Conservation (phyloP, 2,888 invertebrate genomes). For the Gasteruption jaculator region DNA sequence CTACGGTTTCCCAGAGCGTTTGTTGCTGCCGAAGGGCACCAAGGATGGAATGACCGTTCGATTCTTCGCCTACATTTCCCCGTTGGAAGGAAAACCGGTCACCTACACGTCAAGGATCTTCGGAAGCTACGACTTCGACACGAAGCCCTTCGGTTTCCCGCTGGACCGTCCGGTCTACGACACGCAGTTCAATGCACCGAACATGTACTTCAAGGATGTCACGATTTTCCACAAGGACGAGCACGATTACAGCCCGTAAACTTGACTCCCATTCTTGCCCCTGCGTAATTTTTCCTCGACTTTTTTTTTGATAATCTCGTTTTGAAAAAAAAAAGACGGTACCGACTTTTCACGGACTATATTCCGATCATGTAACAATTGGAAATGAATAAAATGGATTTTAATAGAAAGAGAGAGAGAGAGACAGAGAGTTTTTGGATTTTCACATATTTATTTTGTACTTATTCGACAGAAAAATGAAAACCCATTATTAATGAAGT, state of each 20-base stretch:
- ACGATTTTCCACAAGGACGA: slow-evolving; percentile 62
- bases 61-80: slow-evolving; percentile 62
- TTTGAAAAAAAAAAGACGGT: no score
- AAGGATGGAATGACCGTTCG: slow-evolving; percentile 64
- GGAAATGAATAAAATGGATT: no score
- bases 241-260: slow-evolving; percentile 33
- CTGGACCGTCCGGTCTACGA: slow-evolving; percentile 64
- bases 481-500: no score
- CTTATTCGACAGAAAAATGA: no score
- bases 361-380: no score
- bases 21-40: slow-evolving; percentile 69
- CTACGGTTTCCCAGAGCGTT: slow-evolving; percentile 68
- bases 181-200: slow-evolving; percentile 61
- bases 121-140: slow-evolving; percentile 55
- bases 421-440: no score
- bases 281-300: neutral
- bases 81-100: slow-evolving; percentile 54
- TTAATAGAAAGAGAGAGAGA: no score
- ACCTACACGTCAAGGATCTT: slow-evolving; percentile 50
- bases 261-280: slow-evolving; percentile 1
- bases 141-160: slow-evolving; percentile 68
- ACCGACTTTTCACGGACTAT: neutral
- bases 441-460: no score
- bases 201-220: slow-evolving; percentile 65
- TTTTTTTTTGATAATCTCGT: neutral